Conservation (phyloP, 1,140 invertebrate species). For the Panagrolaimus sp. region DNA sequence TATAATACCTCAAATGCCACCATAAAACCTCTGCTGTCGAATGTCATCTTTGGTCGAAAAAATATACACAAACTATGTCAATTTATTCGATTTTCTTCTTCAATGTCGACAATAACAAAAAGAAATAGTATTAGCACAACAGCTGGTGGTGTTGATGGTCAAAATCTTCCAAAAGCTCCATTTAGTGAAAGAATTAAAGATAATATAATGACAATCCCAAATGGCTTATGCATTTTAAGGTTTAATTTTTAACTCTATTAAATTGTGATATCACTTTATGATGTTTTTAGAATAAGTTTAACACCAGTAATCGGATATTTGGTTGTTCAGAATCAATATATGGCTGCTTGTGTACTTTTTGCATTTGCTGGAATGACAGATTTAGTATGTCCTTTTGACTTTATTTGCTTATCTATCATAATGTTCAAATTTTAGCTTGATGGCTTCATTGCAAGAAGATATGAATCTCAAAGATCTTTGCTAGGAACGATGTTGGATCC, state of each 20-base stretch:
- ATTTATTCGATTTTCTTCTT: too few relatives aligned
- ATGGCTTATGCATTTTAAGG: constrained; percentile 14
- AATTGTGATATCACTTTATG: neutral
- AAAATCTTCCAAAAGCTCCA: too few relatives aligned
- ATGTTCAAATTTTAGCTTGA: constrained; percentile 69
- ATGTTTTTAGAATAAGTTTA: constrained; percentile 67
- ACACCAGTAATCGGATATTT: constrained; percentile 82
- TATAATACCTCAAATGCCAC: too few relatives aligned
- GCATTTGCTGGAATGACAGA: constrained; percentile 75
- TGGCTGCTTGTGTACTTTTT: constrained; percentile 70
- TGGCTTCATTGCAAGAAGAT: constrained; percentile 87
- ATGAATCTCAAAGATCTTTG: constrained; percentile 79
- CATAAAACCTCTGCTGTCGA: too few relatives aligned
- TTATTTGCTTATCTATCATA: neutral
- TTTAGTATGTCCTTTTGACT: constrained; percentile 66
- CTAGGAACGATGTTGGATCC: constrained; percentile 91
- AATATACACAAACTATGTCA: too few relatives aligned
- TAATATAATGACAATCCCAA: constrained; percentile 13
- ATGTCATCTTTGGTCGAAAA: too few relatives aligned
- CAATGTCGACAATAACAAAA: too few relatives aligned
- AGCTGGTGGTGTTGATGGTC: too few relatives aligned
- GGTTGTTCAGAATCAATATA: constrained; percentile 72
- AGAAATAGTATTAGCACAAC: too few relatives aligned
- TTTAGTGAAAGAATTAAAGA: constrained; percentile 10
- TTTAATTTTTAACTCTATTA: neutral